phyloP scores from a whole-genome alignment of 2,888 invertebrate species.

The Cephus spinipes region DNA sequence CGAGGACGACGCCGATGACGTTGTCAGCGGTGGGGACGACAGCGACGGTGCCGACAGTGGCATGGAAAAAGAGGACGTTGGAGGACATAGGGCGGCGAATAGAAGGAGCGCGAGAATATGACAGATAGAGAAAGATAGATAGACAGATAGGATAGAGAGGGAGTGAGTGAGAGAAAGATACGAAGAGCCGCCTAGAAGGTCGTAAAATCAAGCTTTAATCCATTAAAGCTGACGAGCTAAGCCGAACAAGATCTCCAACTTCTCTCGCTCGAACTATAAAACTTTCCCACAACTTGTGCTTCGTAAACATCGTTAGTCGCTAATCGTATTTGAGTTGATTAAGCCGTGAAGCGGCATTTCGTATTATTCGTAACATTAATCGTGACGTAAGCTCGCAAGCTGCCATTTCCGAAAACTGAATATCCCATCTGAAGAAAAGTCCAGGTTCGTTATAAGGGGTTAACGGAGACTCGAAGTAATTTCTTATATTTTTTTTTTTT shows the following conservation, averaged over 20 bases:
- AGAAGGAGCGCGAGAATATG: not conserved
- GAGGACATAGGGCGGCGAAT: not conserved
- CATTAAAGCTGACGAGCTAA: constrained; percentile 4
- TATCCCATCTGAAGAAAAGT: not conserved
- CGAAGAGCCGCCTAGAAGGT: constrained; percentile 10
- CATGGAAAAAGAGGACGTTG: not conserved
- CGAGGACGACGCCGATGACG: not conserved
- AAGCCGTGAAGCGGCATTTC: constrained; percentile 22
- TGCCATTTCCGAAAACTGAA: not conserved
- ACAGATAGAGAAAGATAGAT: not conserved
- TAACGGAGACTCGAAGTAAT: too few relatives aligned
- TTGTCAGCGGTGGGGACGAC: not conserved
- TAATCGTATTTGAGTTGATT: constrained; percentile 33
- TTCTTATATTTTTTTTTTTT: not conserved
- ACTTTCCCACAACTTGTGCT: constrained; percentile 20
- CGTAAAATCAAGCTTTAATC: constrained; percentile 17
- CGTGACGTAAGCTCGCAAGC: not conserved
- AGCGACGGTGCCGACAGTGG: not conserved
- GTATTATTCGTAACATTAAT: not conserved
- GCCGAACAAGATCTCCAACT: not conserved
- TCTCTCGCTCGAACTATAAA: constrained; percentile 4
- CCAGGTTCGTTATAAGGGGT: not conserved
- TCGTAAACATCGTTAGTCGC: constrained; percentile 37
- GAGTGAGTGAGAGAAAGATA: not conserved
- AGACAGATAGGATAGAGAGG: not conserved